Evolutionary conservation across 2,113 vertebrate species (phyloP).

Genomic region (Ammodytes marinus): DNA sequence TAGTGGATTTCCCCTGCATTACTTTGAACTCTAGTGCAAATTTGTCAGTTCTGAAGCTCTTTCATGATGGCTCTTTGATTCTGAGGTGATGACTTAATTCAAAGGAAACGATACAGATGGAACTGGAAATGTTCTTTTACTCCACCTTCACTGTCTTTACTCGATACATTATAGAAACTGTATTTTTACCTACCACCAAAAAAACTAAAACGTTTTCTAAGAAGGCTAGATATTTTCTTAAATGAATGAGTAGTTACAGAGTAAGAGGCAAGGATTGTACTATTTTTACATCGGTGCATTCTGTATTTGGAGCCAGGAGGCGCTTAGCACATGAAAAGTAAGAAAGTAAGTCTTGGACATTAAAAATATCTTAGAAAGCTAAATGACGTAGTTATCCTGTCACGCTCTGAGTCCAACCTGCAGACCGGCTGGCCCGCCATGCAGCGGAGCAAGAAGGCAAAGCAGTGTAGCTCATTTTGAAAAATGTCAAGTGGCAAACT

Average conservation of each 20-base stretch:
- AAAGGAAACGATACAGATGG: not conserved
- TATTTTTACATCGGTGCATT: not conserved
- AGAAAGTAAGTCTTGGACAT: too few species aligned
- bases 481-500: conserved; percentile 11
- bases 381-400: not conserved
- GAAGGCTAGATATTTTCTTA: not conserved
- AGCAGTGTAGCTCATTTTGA: not conserved
- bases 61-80: conserved; percentile 42
- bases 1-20: conserved; percentile 11
- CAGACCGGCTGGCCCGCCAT: too few species aligned
- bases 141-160: not conserved
- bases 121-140: not conserved
- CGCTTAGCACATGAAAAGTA: not conserved
- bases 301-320: not conserved
- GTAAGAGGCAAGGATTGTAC: not conserved
- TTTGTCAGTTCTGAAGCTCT: conserved; percentile 11
- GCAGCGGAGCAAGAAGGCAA: not conserved
- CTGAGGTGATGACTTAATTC: not conserved
- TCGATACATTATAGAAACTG: not conserved
- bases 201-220: not conserved
- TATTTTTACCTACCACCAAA: not conserved
- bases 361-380: too few species aligned
- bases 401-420: too few species aligned
- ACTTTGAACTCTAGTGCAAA: conserved; percentile 9
- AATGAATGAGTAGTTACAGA: not conserved